Evolutionary conservation across 2,888 invertebrate genomes (phyloP), one percentile per base, ranked within the genome.

Genomic region (Romanomermis culicivorax): DNA sequence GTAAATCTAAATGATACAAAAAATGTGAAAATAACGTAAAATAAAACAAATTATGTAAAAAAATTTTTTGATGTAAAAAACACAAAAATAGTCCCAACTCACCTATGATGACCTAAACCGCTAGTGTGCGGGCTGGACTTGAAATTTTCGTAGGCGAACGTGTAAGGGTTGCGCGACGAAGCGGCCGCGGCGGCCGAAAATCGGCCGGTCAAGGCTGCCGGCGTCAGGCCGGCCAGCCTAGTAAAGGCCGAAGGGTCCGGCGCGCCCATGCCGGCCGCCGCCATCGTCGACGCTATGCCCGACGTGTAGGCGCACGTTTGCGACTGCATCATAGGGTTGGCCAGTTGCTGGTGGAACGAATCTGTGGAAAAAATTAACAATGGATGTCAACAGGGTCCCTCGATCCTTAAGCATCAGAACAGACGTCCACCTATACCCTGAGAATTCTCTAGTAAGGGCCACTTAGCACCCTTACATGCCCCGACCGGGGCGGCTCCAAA

Each of bases 81-180:
- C n/a, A n/a, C n/a, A n/a, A n/a, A n/a, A n/a, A n/a, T n/a, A n/a
- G n/a, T n/a, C n/a, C n/a, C n/a, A n/a, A n/a, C n/a, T n/a, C n/a
- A 43, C 53, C 53, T 25, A n/a, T 11, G 52, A 30, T 51, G 52
- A 20, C 17, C n/a, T 36, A 51, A 27, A 29, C 50, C 50, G 11
- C 11, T 30, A 3, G 36, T 30, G 36, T 51, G 52, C 4, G 52
- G 7, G 20, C 4, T n/a, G 20, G 52, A 4, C 23, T 51, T 51
- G 52, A 51, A 51, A 24, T 54, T 54, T 30, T 47, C 54, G 25
- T 42, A 48, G 20, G 50, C 50, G 30, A 43, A 54, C n/a, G 14
- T 7, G 25, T 47, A 49, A 29, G 54, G 48, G 20, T 29, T 29
- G n/a, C 47, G 29, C n/a, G 47, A 27, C 27, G 48, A 14, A 29